phyloP scores from a whole-genome alignment of 2,113 vertebrate genomes.

The Gymnorhina tibicen region DNA sequence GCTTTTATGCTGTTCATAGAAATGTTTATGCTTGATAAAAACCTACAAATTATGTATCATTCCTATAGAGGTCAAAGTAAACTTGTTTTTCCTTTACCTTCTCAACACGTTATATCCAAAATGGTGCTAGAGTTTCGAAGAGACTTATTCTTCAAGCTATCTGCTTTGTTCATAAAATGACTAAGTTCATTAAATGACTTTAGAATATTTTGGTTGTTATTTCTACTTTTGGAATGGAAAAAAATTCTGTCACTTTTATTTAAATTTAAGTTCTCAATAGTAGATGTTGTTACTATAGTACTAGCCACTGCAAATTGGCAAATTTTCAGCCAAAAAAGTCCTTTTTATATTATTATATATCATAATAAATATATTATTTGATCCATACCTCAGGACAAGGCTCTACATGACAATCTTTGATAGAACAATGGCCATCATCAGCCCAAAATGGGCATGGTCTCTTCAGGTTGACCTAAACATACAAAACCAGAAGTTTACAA shows the following conservation, averaged over 20 bases:
- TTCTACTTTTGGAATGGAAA: neutral
- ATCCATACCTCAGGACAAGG: conserved; percentile 91
- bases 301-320: neutral
- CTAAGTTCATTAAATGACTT: too few species aligned
- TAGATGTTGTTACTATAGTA: neutral
- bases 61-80: neutral
- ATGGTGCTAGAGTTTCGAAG: neutral
- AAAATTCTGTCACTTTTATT: neutral
- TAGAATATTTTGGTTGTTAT: neutral
- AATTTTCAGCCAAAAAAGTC: neutral
- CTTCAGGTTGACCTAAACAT: conserved; percentile 89
- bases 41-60: neutral
- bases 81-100: neutral
- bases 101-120: neutral
- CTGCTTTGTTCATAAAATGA: neutral
- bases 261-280: neutral
- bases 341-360: neutral
- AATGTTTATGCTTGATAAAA: neutral
- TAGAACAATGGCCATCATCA: conserved; percentile 91
- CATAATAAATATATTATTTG: neutral
- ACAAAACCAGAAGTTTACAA: neutral
- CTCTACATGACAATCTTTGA: conserved; percentile 96
- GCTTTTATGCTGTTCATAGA: neutral
- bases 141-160: neutral
- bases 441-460: conserved; percentile 95